Conservation (phyloP, 1,140 invertebrate species). For the Cotesia typhae region DNA sequence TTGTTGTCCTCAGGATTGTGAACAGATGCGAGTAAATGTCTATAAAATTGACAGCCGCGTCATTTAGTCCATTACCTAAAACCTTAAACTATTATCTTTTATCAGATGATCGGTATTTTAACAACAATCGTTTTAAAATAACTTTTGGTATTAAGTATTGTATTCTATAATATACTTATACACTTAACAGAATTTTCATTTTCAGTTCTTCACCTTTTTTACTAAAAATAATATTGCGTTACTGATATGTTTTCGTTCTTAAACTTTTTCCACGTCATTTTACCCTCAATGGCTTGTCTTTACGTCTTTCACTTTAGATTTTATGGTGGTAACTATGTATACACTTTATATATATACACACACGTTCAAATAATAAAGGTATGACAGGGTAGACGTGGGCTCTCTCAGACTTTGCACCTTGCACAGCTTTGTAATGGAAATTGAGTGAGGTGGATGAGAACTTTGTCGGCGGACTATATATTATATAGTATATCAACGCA, state of each 20-base stretch:
- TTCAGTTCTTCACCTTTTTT: no score
- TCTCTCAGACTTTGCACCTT: neutral
- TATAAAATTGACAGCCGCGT: constrained; percentile 9
- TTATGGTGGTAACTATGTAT: no score
- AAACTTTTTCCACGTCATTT: neutral
- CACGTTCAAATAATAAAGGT: neutral
- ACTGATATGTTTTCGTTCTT: neutral
- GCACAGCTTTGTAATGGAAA: constrained; percentile 48
- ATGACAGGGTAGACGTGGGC: neutral
- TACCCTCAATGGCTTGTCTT: no score
- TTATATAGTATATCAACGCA: neutral
- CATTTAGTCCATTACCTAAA: constrained; percentile 31
- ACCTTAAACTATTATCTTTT: neutral
- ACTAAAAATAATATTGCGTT: no score
- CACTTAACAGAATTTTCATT: no score
- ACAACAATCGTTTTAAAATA: no score
- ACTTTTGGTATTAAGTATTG: no score
- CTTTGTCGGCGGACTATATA: constrained; percentile 14
- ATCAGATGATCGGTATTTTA: no score
- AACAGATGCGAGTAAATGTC: constrained; percentile 7
- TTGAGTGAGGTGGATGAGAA: constrained; percentile 41
- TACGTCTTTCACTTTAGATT: no score
- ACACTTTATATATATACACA: constrained; percentile 1
- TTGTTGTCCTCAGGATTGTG: constrained; percentile 9
- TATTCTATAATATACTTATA: no score